A percentile compares a stretch with the other conserved stretches of the same genome.
Conservation (phyloP, 2,888 invertebrate species). For the Helleia helle region DNA sequence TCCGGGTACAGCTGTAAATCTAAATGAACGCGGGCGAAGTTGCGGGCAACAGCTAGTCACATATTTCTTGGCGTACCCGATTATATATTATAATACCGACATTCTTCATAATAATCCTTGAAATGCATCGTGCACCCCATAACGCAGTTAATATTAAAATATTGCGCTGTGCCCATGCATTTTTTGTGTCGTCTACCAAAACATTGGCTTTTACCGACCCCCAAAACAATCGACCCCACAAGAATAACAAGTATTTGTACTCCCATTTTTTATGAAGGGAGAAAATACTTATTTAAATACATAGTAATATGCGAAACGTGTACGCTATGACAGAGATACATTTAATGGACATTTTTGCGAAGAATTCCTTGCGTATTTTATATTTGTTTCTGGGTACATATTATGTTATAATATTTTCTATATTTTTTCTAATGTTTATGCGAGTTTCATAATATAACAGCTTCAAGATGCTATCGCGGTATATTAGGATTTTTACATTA, state of each 20-base stretch:
- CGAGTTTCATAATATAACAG: too few species aligned
- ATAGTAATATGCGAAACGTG: conserved; percentile 36
- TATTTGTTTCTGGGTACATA: not conserved
- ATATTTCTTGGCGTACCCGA: conserved; percentile 27
- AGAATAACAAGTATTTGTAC: conserved; percentile 68
- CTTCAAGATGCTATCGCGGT: too few species aligned
- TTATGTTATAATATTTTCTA: too few species aligned
- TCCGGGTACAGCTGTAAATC: too few species aligned
- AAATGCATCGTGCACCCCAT: conserved; percentile 56
- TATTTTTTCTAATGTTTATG: too few species aligned
- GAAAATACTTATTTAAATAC: conserved; percentile 49
- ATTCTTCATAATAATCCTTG: conserved; percentile 32
- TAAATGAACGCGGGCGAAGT: too few species aligned
- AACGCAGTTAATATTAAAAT: conserved; percentile 72
- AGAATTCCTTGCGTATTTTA: not conserved
- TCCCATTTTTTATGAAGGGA: conserved; percentile 45
- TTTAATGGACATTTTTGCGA: conserved; percentile 9
- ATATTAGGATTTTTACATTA: too few species aligned
- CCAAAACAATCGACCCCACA: conserved; percentile 47
- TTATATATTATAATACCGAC: conserved; percentile 33
- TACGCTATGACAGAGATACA: conserved; percentile 20
- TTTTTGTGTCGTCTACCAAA: conserved; percentile 58
- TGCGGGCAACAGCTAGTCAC: too few species aligned
- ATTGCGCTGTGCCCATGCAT: conserved; percentile 64
- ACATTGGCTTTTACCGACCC: conserved; percentile 57